These are phyloP conservation scores for Cairina moschata DNA, from an alignment of 2,113 vertebrate genomes.

Conservation along the genomic window DNA sequence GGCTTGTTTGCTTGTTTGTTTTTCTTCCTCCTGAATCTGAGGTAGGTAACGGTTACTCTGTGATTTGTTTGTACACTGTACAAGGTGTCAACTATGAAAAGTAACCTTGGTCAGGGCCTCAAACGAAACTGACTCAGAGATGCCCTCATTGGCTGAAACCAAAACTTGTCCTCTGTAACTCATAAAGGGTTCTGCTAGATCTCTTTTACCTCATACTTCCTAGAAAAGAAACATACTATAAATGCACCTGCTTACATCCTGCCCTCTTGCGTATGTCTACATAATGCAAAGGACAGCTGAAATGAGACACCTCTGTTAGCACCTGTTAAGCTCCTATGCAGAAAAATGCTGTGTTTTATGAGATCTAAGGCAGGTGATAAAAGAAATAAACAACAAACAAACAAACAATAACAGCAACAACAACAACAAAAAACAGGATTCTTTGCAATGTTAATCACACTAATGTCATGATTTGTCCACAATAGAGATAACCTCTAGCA, in stretches of 20 bases:
- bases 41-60: constrained; percentile 5
- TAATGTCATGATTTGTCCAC: neutral
- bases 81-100: neutral
- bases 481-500: neutral
- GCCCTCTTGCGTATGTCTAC: neutral
- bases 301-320: neutral
- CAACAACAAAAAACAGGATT: neutral
- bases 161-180: neutral
- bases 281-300: neutral
- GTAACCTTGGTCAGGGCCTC: neutral
- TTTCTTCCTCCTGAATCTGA: neutral
- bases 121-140: constrained; percentile 6
- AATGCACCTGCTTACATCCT: neutral
- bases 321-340: neutral
- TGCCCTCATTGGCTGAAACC: neutral
- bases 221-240: neutral
- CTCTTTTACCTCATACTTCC: neutral
- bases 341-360: neutral
- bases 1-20: too few species aligned
- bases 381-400: neutral
- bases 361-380: neutral
- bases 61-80: constrained; percentile 26
- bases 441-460: neutral
- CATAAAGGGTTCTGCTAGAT: neutral
- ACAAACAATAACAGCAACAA: too few species aligned